Evolutionary conservation across 2,888 invertebrate species (phyloP), one percentile per base, ranked within the genome.

Genomic region (Drosophila neotestacea): DNA sequence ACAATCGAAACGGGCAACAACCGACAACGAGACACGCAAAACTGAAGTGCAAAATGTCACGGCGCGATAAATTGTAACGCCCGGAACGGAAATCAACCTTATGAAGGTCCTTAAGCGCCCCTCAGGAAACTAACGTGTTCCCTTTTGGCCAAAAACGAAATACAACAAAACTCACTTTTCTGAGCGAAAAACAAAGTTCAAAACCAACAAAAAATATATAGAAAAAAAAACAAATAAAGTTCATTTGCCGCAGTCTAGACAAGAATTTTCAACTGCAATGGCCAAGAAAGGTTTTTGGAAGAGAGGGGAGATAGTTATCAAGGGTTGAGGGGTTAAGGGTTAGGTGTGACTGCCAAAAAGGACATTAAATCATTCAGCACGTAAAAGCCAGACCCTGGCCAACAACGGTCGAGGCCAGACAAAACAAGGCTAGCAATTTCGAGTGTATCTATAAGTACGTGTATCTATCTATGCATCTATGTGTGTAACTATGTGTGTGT

Each of bases 211-310:
- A 50, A 32, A 67, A 13, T 4, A 10, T 6, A 13, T 16, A 46
- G 47, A 63, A 63, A 77, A 67, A 22, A 22, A 22, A 22, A 22
- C 22, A 22, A 22, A 22, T 22, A 79, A 83, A 88, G 67, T 84
- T 81, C 69, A 84, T 85, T 85, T 85, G 87, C 85, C 87, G 89
- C 89, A 88, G 85, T 85, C 85, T 85, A 85, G 85, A 85, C 89
- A 80, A 82, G 70, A 79, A 77, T 68, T 55, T 86, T 64, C 76
- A 73, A 86, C 85, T 88, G 80, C 87, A 87, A 63, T 50, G 72
- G 68, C 42, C 27, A 44, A 41, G 16, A 6, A 9, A 38, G 30
- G 28, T 6, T 10, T 4, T 7, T 9, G 36, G 16, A 41, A 28
- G 32, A 51, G 34, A 32, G 55, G 28, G 16, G 10, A 47, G 50